Base-by-base conservation (phyloP, 2,113 vertebrate genomes). In the Xyliphius kryptos region DNA sequence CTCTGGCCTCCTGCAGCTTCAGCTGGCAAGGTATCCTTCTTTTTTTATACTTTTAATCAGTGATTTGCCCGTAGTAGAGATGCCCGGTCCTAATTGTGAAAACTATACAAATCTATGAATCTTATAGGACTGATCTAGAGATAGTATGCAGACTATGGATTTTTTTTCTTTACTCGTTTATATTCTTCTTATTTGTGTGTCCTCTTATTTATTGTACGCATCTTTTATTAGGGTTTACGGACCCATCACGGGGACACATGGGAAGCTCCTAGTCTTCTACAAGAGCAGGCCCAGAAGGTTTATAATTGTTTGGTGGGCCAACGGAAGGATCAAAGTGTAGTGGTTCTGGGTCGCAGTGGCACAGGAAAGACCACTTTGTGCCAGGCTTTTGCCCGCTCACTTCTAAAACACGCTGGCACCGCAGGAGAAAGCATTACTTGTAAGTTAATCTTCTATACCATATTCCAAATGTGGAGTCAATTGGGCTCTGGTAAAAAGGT, bases 311-410 rank as follows among this genome's bases (percentile, higher is more conserved):
- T 93, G 84, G 84, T 97, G 36, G 75, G 80, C 54, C 85, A 81
- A 66, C 62, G 88, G 15, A 82, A 79, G 46, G 94, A 97, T 70
- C 93, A 98, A 82, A 84, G 90, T 53, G 81, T 98, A 0, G 61
- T 93, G n/a, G 83, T 89, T 0, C 2, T 96, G 81, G 96, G 96
- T 0, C 85, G 90, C 60, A 91, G 88, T 0, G 90, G 91, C 0
- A 83, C 95, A 0, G 93, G 96, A 0, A 97, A 91, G 82, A 93
- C 90, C 2, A 66, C 71, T 0, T 82, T 87, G 41, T 94, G 94
- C 19, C 84, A 86, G 73, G 71, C 78, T 0, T 84, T 88, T 22
- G 79, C 92, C 13, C 86, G 85, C 44, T 76, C 87, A 36, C 87
- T 98, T 46, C 89, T 91, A 63, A 87, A 74, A 47, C 81, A 74